Percentiles rank a stretch among this genome's conserved stretches.
phyloP scores from a whole-genome alignment of 2,888 invertebrate species.

The Eupithecia subumbrata region DNA sequence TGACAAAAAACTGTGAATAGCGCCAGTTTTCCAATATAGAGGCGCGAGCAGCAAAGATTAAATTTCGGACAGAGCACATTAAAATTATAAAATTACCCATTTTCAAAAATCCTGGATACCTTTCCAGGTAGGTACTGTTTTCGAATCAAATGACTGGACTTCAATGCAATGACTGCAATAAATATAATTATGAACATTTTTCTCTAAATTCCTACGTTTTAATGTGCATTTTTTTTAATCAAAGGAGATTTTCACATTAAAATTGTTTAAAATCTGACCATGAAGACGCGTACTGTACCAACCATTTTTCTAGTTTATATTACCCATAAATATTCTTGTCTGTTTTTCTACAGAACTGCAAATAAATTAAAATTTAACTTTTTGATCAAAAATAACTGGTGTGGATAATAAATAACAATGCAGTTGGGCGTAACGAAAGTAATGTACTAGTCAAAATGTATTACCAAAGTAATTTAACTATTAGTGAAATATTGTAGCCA shows the following conservation, averaged over 20 bases:
- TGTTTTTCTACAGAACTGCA: background rate
- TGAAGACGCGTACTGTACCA: background rate
- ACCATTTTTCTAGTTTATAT: background rate
- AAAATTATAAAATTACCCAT: too few relatives aligned
- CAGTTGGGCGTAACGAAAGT: constrained; percentile 39
- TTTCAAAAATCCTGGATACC: too few relatives aligned
- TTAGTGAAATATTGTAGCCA: constrained; percentile 50
- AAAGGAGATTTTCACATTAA: background rate
- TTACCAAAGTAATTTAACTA: constrained; percentile 62
- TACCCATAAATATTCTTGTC: background rate
- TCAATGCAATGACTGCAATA: too few relatives aligned
- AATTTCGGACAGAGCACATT: too few relatives aligned
- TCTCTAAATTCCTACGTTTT: too few relatives aligned
- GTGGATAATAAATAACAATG: background rate
- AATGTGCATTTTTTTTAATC: background rate
- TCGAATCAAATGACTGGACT: too few relatives aligned
- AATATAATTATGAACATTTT: too few relatives aligned
- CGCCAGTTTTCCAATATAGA: too few relatives aligned
- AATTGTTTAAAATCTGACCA: background rate
- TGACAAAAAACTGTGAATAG: too few relatives aligned
- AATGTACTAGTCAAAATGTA: constrained; percentile 65
- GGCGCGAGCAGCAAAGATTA: too few relatives aligned
- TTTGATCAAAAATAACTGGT: background rate
- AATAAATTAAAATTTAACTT: background rate
- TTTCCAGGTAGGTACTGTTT: too few relatives aligned